Conservation (phyloP, 2,797 vertebrate genomes). For the Apodemus agrarius region DNA sequence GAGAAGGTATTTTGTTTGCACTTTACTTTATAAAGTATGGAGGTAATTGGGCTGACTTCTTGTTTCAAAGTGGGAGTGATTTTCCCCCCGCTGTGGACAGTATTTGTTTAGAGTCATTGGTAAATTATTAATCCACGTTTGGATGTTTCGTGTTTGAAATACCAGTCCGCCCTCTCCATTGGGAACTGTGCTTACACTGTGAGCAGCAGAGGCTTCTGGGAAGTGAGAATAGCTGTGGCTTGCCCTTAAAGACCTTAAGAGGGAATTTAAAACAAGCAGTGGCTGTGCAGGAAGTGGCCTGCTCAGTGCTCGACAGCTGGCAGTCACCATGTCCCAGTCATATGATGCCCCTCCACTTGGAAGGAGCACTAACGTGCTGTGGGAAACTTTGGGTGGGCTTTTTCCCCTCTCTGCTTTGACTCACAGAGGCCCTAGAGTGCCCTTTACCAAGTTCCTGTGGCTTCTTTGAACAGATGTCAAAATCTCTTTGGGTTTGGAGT, state of each 20-base stretch:
- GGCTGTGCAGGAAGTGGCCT: conserved; percentile 70
- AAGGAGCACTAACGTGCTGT: conserved; percentile 10
- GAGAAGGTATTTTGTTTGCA: conserved; percentile 63
- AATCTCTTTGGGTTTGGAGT: conserved; percentile 60
- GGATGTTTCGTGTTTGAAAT: conserved; percentile 84
- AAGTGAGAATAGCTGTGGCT: conserved; percentile 81
- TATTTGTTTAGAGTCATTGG: conserved; percentile 75
- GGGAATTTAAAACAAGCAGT: conserved; percentile 70
- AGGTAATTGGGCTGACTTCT: conserved; percentile 33
- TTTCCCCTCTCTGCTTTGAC: not conserved
- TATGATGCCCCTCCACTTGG: conserved; percentile 64
- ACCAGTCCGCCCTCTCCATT: conserved; percentile 83
- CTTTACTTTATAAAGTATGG: conserved; percentile 38
- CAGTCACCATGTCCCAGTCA: conserved; percentile 67
- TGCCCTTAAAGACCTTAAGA: conserved; percentile 80
- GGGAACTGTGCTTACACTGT: conserved; percentile 82
- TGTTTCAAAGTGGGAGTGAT: not conserved
- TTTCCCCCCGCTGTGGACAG: not conserved
- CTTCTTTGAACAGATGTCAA: conserved; percentile 62
- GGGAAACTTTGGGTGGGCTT: conserved; percentile 77
- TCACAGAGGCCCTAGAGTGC: conserved; percentile 44
- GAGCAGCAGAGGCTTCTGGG: conserved; percentile 84
- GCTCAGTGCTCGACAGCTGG: conserved; percentile 74
- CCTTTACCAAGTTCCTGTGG: conserved; percentile 33
- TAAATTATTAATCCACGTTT: conserved; percentile 82